phyloP scores from a whole-genome alignment of 2,113 vertebrate genomes.

The Phrynosoma platyrhinos region DNA sequence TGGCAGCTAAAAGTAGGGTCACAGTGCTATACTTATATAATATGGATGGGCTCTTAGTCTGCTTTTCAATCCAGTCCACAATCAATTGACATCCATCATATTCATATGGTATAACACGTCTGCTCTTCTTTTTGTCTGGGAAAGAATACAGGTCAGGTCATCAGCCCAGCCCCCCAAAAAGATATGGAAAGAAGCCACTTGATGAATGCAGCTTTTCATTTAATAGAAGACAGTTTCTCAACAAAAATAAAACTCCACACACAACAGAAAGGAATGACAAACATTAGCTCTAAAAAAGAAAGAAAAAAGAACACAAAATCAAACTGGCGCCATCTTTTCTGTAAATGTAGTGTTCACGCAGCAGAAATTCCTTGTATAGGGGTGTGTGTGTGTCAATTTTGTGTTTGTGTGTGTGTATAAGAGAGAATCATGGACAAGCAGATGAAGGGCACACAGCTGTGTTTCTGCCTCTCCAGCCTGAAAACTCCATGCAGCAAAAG shows the following conservation, averaged over 20 bases:
- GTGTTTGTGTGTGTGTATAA: background rate
- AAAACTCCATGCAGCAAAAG: constrained; percentile 18
- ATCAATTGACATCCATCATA: background rate
- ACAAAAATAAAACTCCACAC: constrained; percentile 54
- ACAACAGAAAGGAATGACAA: constrained; percentile 42
- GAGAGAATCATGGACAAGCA: background rate
- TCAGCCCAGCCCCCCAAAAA: background rate
- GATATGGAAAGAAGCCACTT: background rate
- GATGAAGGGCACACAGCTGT: background rate
- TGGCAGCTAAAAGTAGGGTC: no score
- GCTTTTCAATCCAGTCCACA: background rate
- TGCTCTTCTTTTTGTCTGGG: no score
- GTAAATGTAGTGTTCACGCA: constrained; percentile 21
- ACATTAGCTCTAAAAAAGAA: background rate
- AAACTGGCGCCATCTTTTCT: background rate
- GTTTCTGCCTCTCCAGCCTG: background rate
- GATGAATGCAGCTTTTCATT: constrained; percentile 67
- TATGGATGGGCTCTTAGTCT: no score
- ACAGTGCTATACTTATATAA: no score
- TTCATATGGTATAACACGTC: no score
- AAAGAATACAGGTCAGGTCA: background rate
- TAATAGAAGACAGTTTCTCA: constrained; percentile 75
- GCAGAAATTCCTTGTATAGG: background rate
- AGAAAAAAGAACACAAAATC: background rate
- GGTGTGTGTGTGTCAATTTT: background rate